Evolutionary conservation across 2,797 vertebrate genomes (phyloP), one percentile per base, ranked within the genome.

Genomic region (Coluber constrictor): DNA sequence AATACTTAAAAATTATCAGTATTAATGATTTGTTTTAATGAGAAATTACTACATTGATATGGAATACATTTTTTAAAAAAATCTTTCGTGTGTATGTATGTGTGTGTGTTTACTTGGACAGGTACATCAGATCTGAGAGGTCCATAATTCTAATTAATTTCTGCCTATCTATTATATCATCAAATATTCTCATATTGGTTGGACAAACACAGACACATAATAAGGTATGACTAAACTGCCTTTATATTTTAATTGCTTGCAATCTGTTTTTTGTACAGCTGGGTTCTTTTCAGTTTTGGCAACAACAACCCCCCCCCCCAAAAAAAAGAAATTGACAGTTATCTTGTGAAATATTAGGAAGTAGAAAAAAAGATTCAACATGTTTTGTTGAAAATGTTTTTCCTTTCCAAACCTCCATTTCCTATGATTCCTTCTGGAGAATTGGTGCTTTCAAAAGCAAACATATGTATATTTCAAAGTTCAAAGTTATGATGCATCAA

Each of bases 91-190:
- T 47, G 37, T 63, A 63, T 74, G 70, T 74, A 18, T 74, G 15
- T 90, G 2, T 96, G 11, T 96, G 93, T 96, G n/a, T 96, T 90
- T 96, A 90, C 95, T 96, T 96, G 74, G 96, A 95, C 96, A 99
- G 99, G 97, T 99, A 99, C 95, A 99, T 99, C 96, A 98, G 99
- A 95, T 99, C 99, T 93, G 99, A 99, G 96, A 98, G 99, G 94
- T 99, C 99, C 93, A 99, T 99, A 97, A 99, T 99, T 97, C 97
- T 99, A 95, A 99, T 99, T 97, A 99, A 99, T 98, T 99, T 99
- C 98, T 99, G 99, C 98, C 97, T 99, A 91, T 99, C 99, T 60
- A 99, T 99, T 97, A 98, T 99, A 97, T 99, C 99, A 97, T 99
- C 99, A 87, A 99, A 99, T 96, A 99, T 99, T 96, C 98, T 99